Conservation (phyloP, 2,797 vertebrate genomes). For the Syngnathus acus region DNA sequence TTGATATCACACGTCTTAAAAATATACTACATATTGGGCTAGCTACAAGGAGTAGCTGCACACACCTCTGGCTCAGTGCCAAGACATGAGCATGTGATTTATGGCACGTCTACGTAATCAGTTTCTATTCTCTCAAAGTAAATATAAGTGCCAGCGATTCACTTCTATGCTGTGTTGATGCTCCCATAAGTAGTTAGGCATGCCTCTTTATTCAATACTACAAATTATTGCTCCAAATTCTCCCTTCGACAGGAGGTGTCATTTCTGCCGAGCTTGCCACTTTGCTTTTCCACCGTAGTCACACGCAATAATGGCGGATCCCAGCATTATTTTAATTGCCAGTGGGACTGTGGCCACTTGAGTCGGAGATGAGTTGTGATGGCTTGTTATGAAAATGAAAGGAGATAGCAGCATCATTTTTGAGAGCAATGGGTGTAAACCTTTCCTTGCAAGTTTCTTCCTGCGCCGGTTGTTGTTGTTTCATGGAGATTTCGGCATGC, state of each 20-base stretch:
- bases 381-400: slow-evolving; percentile 73
- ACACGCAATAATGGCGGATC: slow-evolving; percentile 63
- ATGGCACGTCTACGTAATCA: not conserved
- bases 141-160: not conserved
- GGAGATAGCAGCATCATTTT: slow-evolving; percentile 47
- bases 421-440: slow-evolving; percentile 49
- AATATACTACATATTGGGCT: not conserved
- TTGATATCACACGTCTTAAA: not conserved
- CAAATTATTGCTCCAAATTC: slow-evolving; percentile 42
- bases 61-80: not conserved
- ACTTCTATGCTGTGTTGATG: not conserved
- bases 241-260: slow-evolving; percentile 53
- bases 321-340: slow-evolving; percentile 76
- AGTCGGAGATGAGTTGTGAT: slow-evolving; percentile 65
- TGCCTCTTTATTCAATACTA: not conserved
- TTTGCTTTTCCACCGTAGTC: slow-evolving; percentile 64
- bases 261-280: slow-evolving; percentile 43
- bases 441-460: slow-evolving; percentile 38
- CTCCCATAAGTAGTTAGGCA: not conserved
- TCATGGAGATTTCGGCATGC: slow-evolving; percentile 18
- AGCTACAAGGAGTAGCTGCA: not conserved
- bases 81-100: not conserved
- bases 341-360: slow-evolving; percentile 68
- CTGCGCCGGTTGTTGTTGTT: slow-evolving; percentile 21
- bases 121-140: not conserved